Conservation (phyloP, 1,140 invertebrate genomes). For the Cydia fagiglandana region DNA sequence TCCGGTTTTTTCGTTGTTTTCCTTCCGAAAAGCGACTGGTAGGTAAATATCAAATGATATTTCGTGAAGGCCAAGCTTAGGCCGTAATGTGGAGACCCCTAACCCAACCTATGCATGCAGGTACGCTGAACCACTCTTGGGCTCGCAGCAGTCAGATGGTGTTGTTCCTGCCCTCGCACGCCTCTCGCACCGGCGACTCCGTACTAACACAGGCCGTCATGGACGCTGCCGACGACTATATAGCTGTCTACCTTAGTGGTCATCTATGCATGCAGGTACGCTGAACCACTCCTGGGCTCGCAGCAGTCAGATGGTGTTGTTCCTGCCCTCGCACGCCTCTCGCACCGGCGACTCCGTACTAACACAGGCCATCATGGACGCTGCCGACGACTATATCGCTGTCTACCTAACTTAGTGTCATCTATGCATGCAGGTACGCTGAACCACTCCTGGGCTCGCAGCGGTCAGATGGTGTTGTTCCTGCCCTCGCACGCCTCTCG, state of each 20-base stretch:
- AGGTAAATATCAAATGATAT: too few species aligned
- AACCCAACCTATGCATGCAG: constrained; percentile 37
- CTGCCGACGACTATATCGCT: constrained; percentile 68
- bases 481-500: constrained; percentile 49
- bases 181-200: constrained; percentile 38
- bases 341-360: constrained; percentile 41
- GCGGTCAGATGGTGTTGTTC: constrained; percentile 58
- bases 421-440: constrained; percentile 48
- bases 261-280: constrained; percentile 46
- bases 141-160: constrained; percentile 55
- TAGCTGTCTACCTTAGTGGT: constrained; percentile 50
- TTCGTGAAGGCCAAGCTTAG: too few species aligned
- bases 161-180: constrained; percentile 58
- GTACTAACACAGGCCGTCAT: constrained; percentile 50
- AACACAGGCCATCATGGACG: constrained; percentile 57
- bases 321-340: constrained; percentile 52
- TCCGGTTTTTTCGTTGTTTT: too few species aligned
- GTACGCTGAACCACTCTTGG: constrained; percentile 65
- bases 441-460: constrained; percentile 64
- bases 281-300: constrained; percentile 65
- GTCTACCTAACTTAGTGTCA: constrained; percentile 47
- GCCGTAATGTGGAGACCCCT: too few species aligned
- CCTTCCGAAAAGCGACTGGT: too few species aligned
- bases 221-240: constrained; percentile 69
- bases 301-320: constrained; percentile 54